Evolutionary conservation across 2,888 invertebrate species (phyloP).

Genomic region (Lapara coniferarum): DNA sequence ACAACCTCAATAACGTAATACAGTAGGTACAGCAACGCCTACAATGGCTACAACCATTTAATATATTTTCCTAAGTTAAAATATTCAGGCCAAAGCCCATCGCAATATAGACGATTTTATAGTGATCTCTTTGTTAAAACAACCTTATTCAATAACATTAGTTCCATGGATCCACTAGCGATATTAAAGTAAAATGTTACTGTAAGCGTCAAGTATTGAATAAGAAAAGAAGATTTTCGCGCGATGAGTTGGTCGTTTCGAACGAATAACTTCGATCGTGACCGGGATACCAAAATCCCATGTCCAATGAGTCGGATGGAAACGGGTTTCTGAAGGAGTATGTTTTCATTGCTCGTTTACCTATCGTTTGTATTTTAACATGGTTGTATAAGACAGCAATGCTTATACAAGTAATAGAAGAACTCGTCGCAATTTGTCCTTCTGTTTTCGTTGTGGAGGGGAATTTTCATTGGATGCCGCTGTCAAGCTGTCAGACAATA

Average conservation of each 20-base stretch:
- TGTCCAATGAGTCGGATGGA: slow-evolving; percentile 1
- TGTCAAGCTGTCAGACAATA: slow-evolving; percentile 42
- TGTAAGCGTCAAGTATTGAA: slow-evolving; percentile 51
- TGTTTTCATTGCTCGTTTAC: slow-evolving; percentile 8
- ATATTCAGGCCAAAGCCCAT: slow-evolving; percentile 4
- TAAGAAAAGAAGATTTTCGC: slow-evolving; percentile 46
- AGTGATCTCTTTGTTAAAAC: slow-evolving; percentile 20
- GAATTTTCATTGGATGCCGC: slow-evolving; percentile 23
- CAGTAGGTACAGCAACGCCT: no score
- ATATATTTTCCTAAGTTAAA: not conserved
- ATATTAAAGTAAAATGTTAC: slow-evolving; percentile 23
- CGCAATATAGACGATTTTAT: not conserved
- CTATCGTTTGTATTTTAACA: not conserved
- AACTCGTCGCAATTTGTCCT: not conserved
- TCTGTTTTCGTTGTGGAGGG: not conserved
- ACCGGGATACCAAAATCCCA: slow-evolving; percentile 42
- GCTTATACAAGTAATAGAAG: not conserved
- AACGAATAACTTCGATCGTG: slow-evolving; percentile 47
- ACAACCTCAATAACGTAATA: not conserved
- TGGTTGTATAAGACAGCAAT: not conserved
- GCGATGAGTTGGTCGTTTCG: slow-evolving; percentile 51
- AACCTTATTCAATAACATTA: slow-evolving; percentile 17
- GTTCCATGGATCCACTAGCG: slow-evolving; percentile 25
- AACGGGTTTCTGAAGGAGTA: not conserved
- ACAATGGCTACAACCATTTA: not conserved